phyloP scores from a whole-genome alignment of 2,888 invertebrate species.

The Conops quadrifasciatus region DNA sequence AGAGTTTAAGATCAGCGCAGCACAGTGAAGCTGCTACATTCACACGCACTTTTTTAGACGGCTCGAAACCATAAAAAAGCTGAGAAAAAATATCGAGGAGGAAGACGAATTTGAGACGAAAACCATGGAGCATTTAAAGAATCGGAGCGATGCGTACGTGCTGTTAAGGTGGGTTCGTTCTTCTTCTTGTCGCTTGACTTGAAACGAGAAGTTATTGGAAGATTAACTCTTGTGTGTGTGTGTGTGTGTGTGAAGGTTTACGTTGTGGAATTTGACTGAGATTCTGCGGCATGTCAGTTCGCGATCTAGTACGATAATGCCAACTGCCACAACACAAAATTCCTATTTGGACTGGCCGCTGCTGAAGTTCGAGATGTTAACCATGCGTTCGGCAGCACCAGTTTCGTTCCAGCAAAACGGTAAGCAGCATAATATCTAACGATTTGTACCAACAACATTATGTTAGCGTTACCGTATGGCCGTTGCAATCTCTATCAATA shows the following conservation, averaged over 20 bases:
- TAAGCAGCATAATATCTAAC: slow-evolving; percentile 42
- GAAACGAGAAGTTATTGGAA: too few relatives aligned
- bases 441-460: not conserved
- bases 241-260: slow-evolving; percentile 44
- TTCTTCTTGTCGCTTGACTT: not conserved
- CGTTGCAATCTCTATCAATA: slow-evolving; percentile 34
- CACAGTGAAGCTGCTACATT: not conserved
- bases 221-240: too few relatives aligned
- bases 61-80: slow-evolving; percentile 50
- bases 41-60: slow-evolving; percentile 48
- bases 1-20: not conserved
- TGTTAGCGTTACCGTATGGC: not conserved
- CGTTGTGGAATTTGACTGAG: slow-evolving; percentile 58
- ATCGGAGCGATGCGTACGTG: slow-evolving; percentile 54
- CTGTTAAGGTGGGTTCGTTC: slow-evolving; percentile 51
- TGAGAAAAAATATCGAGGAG: slow-evolving; percentile 46
- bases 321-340: slow-evolving; percentile 54
- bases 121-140: slow-evolving; percentile 49
- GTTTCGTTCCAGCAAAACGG: slow-evolving; percentile 57
- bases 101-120: slow-evolving; percentile 47
- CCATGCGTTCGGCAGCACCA: slow-evolving; percentile 56
- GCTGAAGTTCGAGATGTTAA: slow-evolving; percentile 58
- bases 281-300: slow-evolving; percentile 56
- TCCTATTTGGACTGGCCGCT: slow-evolving; percentile 59
- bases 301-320: slow-evolving; percentile 35